A percentile compares a stretch with the other conserved stretches of the same genome.
These are phyloP conservation scores for Acleris laterana DNA, from an alignment of 2,888 invertebrate species.

Conservation along the genomic window DNA sequence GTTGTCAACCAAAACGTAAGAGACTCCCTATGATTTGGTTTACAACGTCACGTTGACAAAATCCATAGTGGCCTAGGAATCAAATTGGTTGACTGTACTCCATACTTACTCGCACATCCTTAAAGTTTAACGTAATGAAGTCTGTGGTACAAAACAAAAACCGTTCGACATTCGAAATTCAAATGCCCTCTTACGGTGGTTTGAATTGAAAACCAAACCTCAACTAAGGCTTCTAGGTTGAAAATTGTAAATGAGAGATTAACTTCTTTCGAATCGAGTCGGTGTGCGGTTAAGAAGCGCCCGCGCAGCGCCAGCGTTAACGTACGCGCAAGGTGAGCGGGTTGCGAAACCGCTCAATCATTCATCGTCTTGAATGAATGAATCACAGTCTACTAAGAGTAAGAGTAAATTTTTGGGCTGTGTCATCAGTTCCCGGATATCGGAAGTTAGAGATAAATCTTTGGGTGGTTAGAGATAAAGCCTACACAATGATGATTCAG, in stretches of 20 bases:
- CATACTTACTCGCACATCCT: too few relatives aligned
- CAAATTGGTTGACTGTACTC: too few relatives aligned
- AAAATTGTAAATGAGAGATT: not conserved
- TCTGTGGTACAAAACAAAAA: too few relatives aligned
- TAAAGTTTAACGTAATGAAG: too few relatives aligned
- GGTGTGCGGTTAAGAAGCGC: slow-evolving; percentile 20
- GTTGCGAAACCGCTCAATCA: slow-evolving; percentile 33
- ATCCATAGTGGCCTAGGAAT: too few relatives aligned
- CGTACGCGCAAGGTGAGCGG: slow-evolving; percentile 29
- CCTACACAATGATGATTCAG: too few relatives aligned
- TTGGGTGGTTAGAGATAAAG: too few relatives aligned
- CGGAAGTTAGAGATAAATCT: slow-evolving; percentile 1
- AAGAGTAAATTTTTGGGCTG: not conserved
- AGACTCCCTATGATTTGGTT: too few relatives aligned
- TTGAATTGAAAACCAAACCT: not conserved
- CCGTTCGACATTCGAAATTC: too few relatives aligned
- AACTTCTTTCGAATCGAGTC: not conserved
- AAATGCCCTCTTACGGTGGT: not conserved
- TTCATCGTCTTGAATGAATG: slow-evolving; percentile 24
- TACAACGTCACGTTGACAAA: too few relatives aligned
- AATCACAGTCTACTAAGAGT: slow-evolving; percentile 15
- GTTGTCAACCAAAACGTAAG: too few relatives aligned
- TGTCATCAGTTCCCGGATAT: slow-evolving; percentile 2
- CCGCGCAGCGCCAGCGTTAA: slow-evolving; percentile 7
- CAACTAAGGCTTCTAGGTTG: not conserved